Percentiles rank a stretch among this genome's conserved stretches.
Evolutionary conservation across 2,113 vertebrate genomes (phyloP).

Genomic region (Grammomys dolichurus): DNA sequence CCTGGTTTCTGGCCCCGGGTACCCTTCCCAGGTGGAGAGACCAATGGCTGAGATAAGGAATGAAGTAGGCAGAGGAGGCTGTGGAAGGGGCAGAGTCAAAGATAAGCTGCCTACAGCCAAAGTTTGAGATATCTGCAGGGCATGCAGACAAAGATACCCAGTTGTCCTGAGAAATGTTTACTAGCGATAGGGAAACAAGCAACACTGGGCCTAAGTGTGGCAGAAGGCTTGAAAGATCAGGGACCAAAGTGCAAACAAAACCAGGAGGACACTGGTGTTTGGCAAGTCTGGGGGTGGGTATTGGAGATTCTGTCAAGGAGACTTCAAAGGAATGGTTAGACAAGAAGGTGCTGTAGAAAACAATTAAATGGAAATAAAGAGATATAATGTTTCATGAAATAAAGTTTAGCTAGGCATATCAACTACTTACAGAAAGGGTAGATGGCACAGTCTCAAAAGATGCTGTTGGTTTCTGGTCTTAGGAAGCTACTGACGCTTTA

Average conservation of each 20-base stretch:
- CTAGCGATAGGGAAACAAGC: not conserved
- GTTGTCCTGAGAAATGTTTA: conserved; percentile 43
- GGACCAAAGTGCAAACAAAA: not conserved
- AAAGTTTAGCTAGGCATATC: not conserved
- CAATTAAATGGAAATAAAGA: not conserved
- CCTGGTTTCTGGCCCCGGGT: conserved; percentile 36
- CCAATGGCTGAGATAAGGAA: not conserved
- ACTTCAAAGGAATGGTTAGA: not conserved
- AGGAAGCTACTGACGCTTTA: not conserved
- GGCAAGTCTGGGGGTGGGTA: not conserved
- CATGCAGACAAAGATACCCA: conserved; percentile 42
- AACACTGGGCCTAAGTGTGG: not conserved
- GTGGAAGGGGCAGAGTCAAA: not conserved
- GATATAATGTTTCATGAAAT: conserved; percentile 9
- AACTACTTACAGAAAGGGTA: conserved; percentile 2
- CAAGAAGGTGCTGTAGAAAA: conserved; percentile 25
- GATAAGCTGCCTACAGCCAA: conserved; percentile 56
- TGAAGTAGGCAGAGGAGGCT: not conserved
- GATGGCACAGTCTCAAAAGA: not conserved
- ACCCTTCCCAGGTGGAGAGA: conserved; percentile 19
- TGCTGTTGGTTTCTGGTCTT: not conserved
- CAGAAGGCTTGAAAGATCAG: conserved; percentile 6
- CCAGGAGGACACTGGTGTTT: not conserved
- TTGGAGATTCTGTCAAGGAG: not conserved
- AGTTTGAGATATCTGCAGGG: conserved; percentile 22